phyloP scores from a whole-genome alignment of 2,113 vertebrate genomes.

The Stigmatopora argus region DNA sequence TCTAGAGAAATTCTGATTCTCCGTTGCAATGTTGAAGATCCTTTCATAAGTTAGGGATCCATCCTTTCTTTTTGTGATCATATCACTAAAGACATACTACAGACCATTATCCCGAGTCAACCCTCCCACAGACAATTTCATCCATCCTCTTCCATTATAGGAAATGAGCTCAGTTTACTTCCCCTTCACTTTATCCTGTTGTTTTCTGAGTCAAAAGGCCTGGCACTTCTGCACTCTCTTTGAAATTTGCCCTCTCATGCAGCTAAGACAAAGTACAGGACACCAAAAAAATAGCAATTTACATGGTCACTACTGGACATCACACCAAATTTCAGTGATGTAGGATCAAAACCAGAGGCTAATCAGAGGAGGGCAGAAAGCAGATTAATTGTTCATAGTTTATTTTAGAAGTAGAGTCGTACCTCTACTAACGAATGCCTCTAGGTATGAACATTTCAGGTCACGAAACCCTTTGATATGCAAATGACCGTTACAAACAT shows the following conservation, averaged over 20 bases:
- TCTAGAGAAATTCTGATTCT: slow-evolving; percentile 12
- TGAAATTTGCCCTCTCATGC: neutral
- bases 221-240: slow-evolving; percentile 1
- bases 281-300: neutral
- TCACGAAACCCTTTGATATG: no score
- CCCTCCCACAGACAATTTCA: slow-evolving; percentile 41
- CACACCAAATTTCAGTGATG: neutral
- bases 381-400: neutral
- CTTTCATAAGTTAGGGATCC: neutral
- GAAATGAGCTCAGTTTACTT: slow-evolving; percentile 59
- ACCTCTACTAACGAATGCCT: neutral
- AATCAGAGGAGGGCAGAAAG: neutral
- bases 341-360: neutral
- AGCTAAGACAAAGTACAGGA: slow-evolving; percentile 11
- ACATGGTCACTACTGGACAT: neutral
- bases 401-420: neutral
- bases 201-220: slow-evolving; percentile 32
- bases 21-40: slow-evolving; percentile 13
- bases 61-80: slow-evolving; percentile 32
- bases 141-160: slow-evolving; percentile 37
- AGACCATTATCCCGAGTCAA: slow-evolving; percentile 32
- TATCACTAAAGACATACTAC: slow-evolving; percentile 41
- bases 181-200: slow-evolving; percentile 37
- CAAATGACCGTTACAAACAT: no score
- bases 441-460: no score